phyloP scores from a whole-genome alignment of 2,797 vertebrate genomes.

The Hapalemur alaotrensis region DNA sequence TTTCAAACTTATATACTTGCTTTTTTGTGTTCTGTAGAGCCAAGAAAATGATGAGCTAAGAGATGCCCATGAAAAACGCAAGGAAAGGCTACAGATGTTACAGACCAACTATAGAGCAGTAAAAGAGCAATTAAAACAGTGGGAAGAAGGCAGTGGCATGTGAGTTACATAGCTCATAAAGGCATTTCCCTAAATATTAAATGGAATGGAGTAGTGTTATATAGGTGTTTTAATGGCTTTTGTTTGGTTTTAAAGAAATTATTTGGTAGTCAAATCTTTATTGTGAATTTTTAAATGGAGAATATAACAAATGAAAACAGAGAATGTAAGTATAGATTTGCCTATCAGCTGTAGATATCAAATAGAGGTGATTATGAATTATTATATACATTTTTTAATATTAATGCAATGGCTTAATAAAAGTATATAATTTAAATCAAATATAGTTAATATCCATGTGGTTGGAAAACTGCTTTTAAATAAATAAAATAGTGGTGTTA shows the following conservation, averaged over 20 bases:
- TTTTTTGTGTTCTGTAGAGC: constrained; percentile 84
- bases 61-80: constrained; percentile 88
- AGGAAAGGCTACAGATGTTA: constrained; percentile 91
- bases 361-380: constrained; percentile 42
- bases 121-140: constrained; percentile 91
- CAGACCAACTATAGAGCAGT: constrained; percentile 92
- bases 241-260: constrained; percentile 63
- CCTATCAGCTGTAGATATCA: constrained; percentile 8
- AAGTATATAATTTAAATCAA: constrained; percentile 47
- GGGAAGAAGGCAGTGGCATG: constrained; percentile 87
- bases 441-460: constrained; percentile 39
- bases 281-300: constrained; percentile 57
- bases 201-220: constrained; percentile 63
- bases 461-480: constrained; percentile 59
- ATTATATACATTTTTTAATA: constrained; percentile 50
- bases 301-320: constrained; percentile 49
- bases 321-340: constrained; percentile 19
- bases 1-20: constrained; percentile 66
- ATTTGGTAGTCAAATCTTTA: constrained; percentile 55
- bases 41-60: constrained; percentile 91
- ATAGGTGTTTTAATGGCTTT: constrained; percentile 75
- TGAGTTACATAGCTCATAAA: constrained; percentile 87
- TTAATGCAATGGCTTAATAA: constrained; percentile 40
- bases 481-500: constrained; percentile 42
- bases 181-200: constrained; percentile 78